Evolutionary conservation across 2,797 vertebrate species (phyloP).

Genomic region (Anabas testudineus): DNA sequence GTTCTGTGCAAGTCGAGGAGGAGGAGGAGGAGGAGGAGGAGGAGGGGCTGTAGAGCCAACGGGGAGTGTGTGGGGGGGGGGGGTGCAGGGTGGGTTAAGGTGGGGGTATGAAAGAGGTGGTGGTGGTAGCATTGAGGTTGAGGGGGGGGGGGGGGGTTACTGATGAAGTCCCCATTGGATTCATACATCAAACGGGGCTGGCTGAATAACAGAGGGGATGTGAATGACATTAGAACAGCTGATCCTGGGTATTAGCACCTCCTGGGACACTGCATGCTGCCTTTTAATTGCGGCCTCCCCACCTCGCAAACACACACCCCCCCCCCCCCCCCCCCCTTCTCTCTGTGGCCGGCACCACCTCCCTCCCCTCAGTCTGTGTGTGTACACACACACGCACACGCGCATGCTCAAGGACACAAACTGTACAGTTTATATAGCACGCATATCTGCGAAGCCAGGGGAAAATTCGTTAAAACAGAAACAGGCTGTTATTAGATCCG

Average conservation of each 20-base stretch:
- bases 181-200: slow-evolving; percentile 74
- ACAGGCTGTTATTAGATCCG: slow-evolving; percentile 17
- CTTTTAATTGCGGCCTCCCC: slow-evolving; percentile 79
- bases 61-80: too few species aligned
- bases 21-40: too few species aligned
- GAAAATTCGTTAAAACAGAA: slow-evolving; percentile 35
- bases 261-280: slow-evolving; percentile 68
- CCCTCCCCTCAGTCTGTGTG: not conserved
- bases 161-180: slow-evolving; percentile 74
- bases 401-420: slow-evolving; percentile 63
- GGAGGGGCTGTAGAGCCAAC: slow-evolving; percentile 66
- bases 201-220: slow-evolving; percentile 87
- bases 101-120: slow-evolving; percentile 67
- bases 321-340: slow-evolving; percentile 32
- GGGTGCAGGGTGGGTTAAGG: slow-evolving; percentile 70
- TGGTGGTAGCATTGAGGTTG: slow-evolving; percentile 31
- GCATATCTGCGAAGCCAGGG: slow-evolving; percentile 12
- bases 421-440: slow-evolving; percentile 36
- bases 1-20: slow-evolving; percentile 67
- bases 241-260: slow-evolving; percentile 83
- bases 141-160: slow-evolving; percentile 56
- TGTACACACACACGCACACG: not conserved
- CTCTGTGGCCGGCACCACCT: slow-evolving; percentile 36
- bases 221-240: slow-evolving; percentile 88
- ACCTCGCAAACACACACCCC: slow-evolving; percentile 38